phyloP scores from a whole-genome alignment of 2,888 invertebrate species.

The Phania funesta region DNA sequence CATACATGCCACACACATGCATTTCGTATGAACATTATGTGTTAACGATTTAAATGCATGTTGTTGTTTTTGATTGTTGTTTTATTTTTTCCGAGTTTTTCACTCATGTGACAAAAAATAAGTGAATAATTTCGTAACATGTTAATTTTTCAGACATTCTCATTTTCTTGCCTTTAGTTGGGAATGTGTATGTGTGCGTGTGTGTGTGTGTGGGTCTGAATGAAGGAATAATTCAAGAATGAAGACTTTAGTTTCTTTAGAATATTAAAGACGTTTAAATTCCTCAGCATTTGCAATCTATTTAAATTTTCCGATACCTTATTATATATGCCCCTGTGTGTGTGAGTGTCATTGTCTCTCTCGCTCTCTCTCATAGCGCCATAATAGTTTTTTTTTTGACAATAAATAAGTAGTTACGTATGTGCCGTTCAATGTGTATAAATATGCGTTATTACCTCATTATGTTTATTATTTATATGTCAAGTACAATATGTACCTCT shows the following conservation, averaged over 20 bases:
- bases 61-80: not conserved
- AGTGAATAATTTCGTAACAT: constrained; percentile 14
- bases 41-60: constrained; percentile 32
- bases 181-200: not conserved
- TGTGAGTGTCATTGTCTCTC: no score
- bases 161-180: not conserved
- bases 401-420: no score
- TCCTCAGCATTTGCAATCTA: no score
- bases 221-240: not conserved
- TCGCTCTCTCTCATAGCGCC: no score
- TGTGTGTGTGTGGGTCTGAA: no score
- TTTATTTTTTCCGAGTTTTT: not conserved
- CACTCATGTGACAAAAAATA: constrained; percentile 1
- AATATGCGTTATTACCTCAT: constrained; percentile 13
- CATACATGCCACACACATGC: not conserved
- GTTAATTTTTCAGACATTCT: not conserved
- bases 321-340: no score
- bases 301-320: no score
- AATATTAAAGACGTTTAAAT: not conserved
- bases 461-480: constrained; percentile 37
- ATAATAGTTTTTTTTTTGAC: no score
- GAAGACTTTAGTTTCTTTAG: not conserved
- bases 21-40: constrained; percentile 14
- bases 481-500: not conserved
- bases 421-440: not conserved